phyloP scores from a whole-genome alignment of 2,797 vertebrate species.

The Oreonectes daqikongensis region DNA sequence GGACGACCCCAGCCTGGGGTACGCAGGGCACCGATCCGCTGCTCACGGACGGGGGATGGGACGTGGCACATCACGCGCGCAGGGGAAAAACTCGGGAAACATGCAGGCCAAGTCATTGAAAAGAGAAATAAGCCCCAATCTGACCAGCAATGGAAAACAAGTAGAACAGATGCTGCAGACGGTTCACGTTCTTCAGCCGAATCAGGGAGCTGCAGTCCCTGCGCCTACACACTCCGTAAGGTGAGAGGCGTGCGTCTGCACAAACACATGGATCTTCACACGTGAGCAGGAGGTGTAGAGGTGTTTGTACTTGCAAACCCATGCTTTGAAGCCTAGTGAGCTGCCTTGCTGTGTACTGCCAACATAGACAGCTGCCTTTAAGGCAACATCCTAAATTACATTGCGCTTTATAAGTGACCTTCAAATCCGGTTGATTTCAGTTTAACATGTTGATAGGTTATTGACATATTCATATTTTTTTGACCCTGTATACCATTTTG shows the following conservation, averaged over 20 bases:
- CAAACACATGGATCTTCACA: not conserved
- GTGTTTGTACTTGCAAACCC: not conserved
- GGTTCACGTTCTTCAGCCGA: slow-evolving; percentile 73
- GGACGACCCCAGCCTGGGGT: slow-evolving; percentile 61
- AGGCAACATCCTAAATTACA: not conserved
- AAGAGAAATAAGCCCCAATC: slow-evolving; percentile 73
- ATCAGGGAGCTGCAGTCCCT: slow-evolving; percentile 69
- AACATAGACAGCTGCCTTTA: not conserved
- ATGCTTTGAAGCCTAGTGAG: not conserved
- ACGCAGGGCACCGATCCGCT: slow-evolving; percentile 66
- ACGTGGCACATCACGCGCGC: slow-evolving; percentile 60
- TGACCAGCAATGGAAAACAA: slow-evolving; percentile 59
- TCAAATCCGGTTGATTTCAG: no score
- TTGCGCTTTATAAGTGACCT: not conserved
- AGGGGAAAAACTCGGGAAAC: slow-evolving; percentile 55
- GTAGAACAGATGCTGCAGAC: slow-evolving; percentile 73
- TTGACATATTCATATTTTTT: no score
- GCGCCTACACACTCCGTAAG: slow-evolving; percentile 73
- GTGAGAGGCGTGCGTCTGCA: slow-evolving; percentile 64
- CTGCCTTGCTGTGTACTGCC: no score
- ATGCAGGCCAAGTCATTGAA: slow-evolving; percentile 71
- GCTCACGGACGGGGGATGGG: slow-evolving; percentile 66
- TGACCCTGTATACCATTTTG: no score
- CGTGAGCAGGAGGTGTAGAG: not conserved
- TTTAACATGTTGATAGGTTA: no score